Percentiles rank a stretch among this genome's conserved stretches.
These are phyloP conservation scores for Hippocampus guttulatus DNA, from an alignment of 2,113 vertebrate genomes.

Conservation along the genomic window DNA sequence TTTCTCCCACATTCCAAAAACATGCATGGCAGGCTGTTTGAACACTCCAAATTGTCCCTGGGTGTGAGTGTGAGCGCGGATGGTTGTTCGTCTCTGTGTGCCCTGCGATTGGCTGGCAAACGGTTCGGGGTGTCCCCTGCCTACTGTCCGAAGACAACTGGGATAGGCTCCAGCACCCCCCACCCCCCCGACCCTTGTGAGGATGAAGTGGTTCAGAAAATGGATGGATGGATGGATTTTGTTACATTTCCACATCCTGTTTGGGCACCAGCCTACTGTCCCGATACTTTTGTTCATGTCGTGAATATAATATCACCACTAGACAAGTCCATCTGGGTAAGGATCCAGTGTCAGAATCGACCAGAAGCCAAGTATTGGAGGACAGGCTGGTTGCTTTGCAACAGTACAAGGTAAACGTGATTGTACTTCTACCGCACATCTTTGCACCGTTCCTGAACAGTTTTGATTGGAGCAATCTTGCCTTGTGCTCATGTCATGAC, in stretches of 20 bases:
- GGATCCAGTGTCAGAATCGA: slow-evolving; percentile 67
- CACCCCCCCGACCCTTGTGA: too few species aligned
- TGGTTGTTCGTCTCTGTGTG: too few species aligned
- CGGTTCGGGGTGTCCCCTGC: too few species aligned
- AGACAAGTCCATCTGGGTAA: slow-evolving; percentile 82
- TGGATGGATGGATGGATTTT: neutral
- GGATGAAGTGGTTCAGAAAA: too few species aligned
- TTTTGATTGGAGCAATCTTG: neutral
- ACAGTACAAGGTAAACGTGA: slow-evolving; percentile 72
- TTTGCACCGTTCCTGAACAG: neutral
- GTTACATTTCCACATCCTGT: neutral
- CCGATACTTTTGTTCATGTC: neutral
- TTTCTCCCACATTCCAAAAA: too few species aligned
- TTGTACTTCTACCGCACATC: slow-evolving; percentile 3
- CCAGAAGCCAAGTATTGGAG: slow-evolving; percentile 69
- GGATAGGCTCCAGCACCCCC: too few species aligned
- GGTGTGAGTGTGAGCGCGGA: too few species aligned
- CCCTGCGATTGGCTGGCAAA: too few species aligned
- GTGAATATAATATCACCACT: slow-evolving; percentile 2
- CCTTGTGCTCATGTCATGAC: neutral
- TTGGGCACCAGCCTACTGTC: neutral
- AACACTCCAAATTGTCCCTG: too few species aligned
- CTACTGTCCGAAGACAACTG: too few species aligned
- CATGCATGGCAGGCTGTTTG: too few species aligned
- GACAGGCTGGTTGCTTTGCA: slow-evolving; percentile 63